phyloP scores from a whole-genome alignment of 2,888 invertebrate genomes.

The Tholera decimalis region DNA sequence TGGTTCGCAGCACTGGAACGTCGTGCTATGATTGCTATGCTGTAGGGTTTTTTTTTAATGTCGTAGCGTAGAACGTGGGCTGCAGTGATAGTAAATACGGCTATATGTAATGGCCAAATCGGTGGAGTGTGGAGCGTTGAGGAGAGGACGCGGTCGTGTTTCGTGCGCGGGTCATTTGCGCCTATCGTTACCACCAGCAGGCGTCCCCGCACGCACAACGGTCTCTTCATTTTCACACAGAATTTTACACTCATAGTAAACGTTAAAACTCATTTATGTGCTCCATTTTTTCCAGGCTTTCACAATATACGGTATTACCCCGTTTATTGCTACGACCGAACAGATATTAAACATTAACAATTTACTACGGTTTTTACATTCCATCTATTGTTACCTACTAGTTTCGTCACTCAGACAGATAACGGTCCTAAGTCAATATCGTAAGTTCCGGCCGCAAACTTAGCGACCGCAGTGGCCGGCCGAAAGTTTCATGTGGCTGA shows the following conservation, averaged over 20 bases:
- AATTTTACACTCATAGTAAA: conserved; percentile 74
- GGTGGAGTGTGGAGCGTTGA: conserved; percentile 52
- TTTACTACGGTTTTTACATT: conserved; percentile 70
- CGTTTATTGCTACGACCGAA: conserved; percentile 44
- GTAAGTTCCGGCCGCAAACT: conserved; percentile 86
- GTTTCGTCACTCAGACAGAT: conserved; percentile 81
- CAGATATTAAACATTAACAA: conserved; percentile 67
- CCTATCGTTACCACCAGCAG: conserved; percentile 82
- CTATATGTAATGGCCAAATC: conserved; percentile 70
- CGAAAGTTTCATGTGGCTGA: conserved; percentile 88
- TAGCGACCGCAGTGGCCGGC: conserved; percentile 84
- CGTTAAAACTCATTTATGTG: conserved; percentile 66
- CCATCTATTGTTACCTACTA: conserved; percentile 72
- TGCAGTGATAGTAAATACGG: conserved; percentile 55
- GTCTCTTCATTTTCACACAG: conserved; percentile 81
- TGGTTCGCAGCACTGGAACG: conserved; percentile 42
- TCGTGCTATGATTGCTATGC: conserved; percentile 31
- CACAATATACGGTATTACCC: conserved; percentile 42
- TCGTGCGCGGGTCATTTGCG: conserved; percentile 80
- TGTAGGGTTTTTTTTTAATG: conserved; percentile 37
- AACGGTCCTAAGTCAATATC: conserved; percentile 84
- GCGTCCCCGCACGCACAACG: conserved; percentile 77
- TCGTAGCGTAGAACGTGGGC: conserved; percentile 9
- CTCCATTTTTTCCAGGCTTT: conserved; percentile 57
- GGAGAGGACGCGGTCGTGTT: conserved; percentile 75